Evolutionary conservation across 2,113 vertebrate genomes (phyloP).

Genomic region (Chaenocephalus aceratus): DNA sequence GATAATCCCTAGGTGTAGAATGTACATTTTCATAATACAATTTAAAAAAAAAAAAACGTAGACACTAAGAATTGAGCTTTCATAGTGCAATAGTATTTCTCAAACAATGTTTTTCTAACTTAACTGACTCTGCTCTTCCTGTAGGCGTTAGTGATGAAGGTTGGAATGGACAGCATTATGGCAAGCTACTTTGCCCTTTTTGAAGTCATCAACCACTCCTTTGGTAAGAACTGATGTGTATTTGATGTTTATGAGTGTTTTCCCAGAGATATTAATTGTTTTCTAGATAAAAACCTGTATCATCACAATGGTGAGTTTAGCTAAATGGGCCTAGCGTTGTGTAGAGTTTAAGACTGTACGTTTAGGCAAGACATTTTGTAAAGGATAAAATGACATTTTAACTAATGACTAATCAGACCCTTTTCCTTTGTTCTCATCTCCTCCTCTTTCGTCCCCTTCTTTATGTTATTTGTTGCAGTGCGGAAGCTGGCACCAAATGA

Average conservation of each 20-base stretch:
- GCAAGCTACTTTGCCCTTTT: constrained; percentile 97
- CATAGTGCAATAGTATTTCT: not conserved
- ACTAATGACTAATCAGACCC: constrained; percentile 21
- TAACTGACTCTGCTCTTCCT: constrained; percentile 30
- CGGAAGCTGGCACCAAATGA: constrained; percentile 96
- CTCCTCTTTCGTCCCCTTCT: not conserved
- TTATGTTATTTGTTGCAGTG: constrained; percentile 78
- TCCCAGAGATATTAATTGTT: not conserved
- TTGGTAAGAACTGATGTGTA: constrained; percentile 86
- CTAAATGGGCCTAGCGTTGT: constrained; percentile 12
- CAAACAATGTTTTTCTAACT: not conserved
- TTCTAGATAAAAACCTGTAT: constrained; percentile 38
- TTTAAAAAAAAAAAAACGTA: not conserved
- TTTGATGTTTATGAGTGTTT: constrained; percentile 2
- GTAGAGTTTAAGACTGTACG: constrained; percentile 13
- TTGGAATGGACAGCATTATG: constrained; percentile 96
- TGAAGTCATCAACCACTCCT: constrained; percentile 97
- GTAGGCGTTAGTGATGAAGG: constrained; percentile 91
- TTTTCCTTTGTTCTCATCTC: no score
- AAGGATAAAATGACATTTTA: constrained; percentile 8
- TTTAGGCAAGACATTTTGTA: constrained; percentile 15
- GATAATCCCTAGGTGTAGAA: not conserved
- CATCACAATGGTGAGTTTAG: constrained; percentile 10
- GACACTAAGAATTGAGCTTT: not conserved
- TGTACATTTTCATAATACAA: no score